Percentiles rank a stretch among this genome's conserved stretches.
Evolutionary conservation across 2,113 vertebrate species (phyloP).

Genomic region (Myiozetetes cayanensis): DNA sequence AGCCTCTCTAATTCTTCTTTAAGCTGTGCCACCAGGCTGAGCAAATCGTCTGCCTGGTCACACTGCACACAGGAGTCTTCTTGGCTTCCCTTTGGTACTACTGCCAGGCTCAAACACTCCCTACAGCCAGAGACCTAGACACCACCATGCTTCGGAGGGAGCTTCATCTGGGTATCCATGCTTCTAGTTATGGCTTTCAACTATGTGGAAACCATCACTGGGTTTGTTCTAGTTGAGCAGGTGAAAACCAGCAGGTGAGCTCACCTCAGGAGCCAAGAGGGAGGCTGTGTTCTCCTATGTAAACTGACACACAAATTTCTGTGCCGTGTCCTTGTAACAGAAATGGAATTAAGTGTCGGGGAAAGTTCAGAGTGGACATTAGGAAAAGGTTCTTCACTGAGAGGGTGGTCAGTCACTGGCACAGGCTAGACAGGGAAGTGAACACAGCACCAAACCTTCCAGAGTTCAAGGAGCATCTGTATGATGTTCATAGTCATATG

Average conservation of each 20-base stretch:
- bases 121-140: not conserved
- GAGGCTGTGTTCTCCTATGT: too few species aligned
- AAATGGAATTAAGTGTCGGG: not conserved
- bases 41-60: not conserved
- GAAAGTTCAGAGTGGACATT: not conserved
- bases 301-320: not conserved
- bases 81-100: not conserved
- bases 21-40: not conserved
- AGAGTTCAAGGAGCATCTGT: not conserved
- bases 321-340: not conserved
- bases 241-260: not conserved
- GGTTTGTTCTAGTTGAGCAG: not conserved
- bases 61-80: too few species aligned
- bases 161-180: not conserved
- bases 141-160: not conserved
- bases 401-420: accelerated
- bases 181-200: not conserved
- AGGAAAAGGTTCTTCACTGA: not conserved
- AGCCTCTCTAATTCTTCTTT: not conserved
- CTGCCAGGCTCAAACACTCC: accelerated
- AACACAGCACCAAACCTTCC: not conserved
- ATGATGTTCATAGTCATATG: accelerated
- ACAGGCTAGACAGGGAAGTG: not conserved
- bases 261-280: accelerated
- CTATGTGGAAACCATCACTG: accelerated